phyloP scores from a whole-genome alignment of 2,797 vertebrate genomes.

The Sebastes kiyomatsui region DNA sequence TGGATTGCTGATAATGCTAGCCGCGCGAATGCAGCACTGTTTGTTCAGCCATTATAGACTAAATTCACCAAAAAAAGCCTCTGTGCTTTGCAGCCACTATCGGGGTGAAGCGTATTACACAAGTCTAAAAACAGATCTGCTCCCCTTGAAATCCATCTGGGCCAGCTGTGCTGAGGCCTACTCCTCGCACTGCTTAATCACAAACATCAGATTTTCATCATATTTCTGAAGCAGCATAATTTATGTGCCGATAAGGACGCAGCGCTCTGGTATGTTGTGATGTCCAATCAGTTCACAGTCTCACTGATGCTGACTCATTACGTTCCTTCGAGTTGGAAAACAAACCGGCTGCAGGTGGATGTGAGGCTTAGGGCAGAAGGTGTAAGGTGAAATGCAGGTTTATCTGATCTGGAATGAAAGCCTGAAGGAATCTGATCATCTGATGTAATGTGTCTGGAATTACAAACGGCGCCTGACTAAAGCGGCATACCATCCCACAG shows the following conservation, averaged over 20 bases:
- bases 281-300: constrained; percentile 35
- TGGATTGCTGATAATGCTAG: constrained; percentile 71
- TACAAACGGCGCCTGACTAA: constrained; percentile 48
- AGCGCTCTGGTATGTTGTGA: constrained; percentile 7
- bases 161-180: background rate
- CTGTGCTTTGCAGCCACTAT: constrained; percentile 38
- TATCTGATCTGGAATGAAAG: constrained; percentile 58
- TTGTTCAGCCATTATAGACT: constrained; percentile 77
- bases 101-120: constrained; percentile 31
- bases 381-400: constrained; percentile 55
- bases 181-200: constrained; percentile 7
- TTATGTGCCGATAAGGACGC: constrained; percentile 38
- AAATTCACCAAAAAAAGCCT: constrained; percentile 60
- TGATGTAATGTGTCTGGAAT: constrained; percentile 63
- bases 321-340: background rate
- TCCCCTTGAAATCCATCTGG: constrained; percentile 16
- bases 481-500: constrained; percentile 48
- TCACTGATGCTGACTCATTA: constrained; percentile 25
- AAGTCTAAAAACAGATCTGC: constrained; percentile 57
- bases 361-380: constrained; percentile 9
- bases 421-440: constrained; percentile 56
- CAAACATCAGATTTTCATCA: constrained; percentile 44
- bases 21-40: constrained; percentile 67
- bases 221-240: constrained; percentile 23
- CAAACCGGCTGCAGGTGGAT: constrained; percentile 39